phyloP scores from a whole-genome alignment of 2,113 vertebrate genomes.

The Ailuropoda melanoleuca region DNA sequence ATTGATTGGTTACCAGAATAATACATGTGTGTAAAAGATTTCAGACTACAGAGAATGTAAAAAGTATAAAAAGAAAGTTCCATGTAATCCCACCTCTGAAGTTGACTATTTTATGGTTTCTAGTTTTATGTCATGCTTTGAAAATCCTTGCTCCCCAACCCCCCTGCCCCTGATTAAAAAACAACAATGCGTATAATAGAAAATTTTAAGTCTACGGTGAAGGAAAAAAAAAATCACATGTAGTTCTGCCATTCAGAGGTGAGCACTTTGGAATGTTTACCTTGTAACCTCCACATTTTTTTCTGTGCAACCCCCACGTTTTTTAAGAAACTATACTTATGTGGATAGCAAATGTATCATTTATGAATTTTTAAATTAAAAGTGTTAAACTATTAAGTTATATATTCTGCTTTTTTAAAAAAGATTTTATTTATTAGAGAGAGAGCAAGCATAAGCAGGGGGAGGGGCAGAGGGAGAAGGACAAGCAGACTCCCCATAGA shows the following conservation, averaged over 20 bases:
- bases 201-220: background rate
- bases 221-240: background rate
- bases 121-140: slow-evolving; percentile 24
- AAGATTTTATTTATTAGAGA: background rate
- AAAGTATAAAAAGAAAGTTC: background rate
- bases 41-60: background rate
- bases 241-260: background rate
- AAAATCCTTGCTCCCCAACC: background rate
- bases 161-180: background rate
- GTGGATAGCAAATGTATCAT: background rate
- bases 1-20: slow-evolving; percentile 15
- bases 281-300: background rate
- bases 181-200: background rate
- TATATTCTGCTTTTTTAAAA: background rate
- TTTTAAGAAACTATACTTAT: background rate
- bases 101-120: background rate
- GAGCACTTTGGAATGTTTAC: background rate
- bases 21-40: background rate
- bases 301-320: background rate
- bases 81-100: background rate
- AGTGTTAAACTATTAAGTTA: background rate
- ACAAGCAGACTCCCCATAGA: background rate
- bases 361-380: background rate
- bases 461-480: background rate
- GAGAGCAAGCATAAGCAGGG: no score